These are phyloP conservation scores for Rhabdornis inornatus DNA, from an alignment of 2,113 vertebrate species.

Conservation along the genomic window DNA sequence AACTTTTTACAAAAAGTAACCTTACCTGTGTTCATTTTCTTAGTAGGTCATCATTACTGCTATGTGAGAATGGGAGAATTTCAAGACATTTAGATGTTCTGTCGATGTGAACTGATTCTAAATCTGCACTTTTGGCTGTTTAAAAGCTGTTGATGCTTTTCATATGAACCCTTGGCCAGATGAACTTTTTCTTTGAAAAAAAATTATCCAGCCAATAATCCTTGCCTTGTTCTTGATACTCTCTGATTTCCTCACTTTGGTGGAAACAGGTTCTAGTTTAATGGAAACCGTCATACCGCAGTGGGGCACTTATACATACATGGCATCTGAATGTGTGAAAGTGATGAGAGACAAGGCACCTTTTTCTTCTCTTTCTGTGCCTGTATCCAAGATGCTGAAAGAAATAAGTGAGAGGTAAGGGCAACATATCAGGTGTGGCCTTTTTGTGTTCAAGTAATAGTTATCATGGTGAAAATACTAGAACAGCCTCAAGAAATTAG, in stretches of 20 bases:
- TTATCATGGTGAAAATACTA: background rate
- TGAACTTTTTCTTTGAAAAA: background rate
- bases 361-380: rapidly evolving
- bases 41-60: background rate
- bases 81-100: background rate
- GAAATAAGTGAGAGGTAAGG: background rate
- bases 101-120: background rate
- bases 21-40: background rate
- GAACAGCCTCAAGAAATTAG: background rate
- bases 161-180: background rate
- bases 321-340: background rate
- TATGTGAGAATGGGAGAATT: background rate
- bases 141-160: background rate
- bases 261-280: background rate
- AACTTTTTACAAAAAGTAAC: background rate
- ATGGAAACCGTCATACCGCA: background rate
- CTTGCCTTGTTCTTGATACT: background rate
- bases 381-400: rapidly evolving
- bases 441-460: background rate
- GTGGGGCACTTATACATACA: background rate
- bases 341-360: background rate
- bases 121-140: background rate
- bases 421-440: background rate
- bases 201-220: background rate
- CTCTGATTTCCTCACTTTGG: background rate